Evolutionary conservation across 92 coral and sea anemone genomes (phyloP).

Genomic region (Siderastrea radians): DNA sequence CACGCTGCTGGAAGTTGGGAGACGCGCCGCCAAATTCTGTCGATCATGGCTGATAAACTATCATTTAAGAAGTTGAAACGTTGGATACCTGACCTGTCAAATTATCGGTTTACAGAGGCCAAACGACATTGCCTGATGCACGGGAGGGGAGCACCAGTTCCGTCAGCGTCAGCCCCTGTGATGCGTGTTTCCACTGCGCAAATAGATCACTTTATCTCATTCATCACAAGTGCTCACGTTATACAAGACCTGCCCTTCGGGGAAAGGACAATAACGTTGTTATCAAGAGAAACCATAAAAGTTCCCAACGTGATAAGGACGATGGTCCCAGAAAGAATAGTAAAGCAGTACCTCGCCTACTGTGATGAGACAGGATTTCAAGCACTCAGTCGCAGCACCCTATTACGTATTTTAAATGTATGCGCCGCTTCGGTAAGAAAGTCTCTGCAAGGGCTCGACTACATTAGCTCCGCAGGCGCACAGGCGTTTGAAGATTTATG

Average conservation of each 20-base stretch:
- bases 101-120: constrained; percentile 2
- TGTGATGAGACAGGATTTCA: constrained; percentile 22
- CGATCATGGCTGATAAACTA: constrained; percentile 1
- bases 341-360: constrained; percentile 20
- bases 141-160: constrained; percentile 65
- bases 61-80: neutral
- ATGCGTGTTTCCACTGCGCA: constrained; percentile 51
- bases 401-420: constrained; percentile 23
- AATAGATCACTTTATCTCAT: constrained; percentile 45
- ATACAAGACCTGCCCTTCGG: constrained; percentile 53
- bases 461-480: constrained; percentile 64
- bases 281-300: constrained; percentile 47
- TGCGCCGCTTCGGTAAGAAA: constrained; percentile 51
- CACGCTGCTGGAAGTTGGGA: constrained; percentile 49
- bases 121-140: constrained; percentile 57
- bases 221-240: constrained; percentile 40
- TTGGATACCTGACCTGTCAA: neutral
- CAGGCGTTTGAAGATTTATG: constrained; percentile 62
- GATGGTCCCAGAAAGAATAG: constrained; percentile 58
- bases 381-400: constrained; percentile 20
- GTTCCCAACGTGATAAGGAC: constrained; percentile 60
- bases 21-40: neutral
- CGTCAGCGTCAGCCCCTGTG: constrained; percentile 43
- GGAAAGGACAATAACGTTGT: constrained; percentile 35
- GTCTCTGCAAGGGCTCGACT: constrained; percentile 64